Conservation (phyloP, 2,888 invertebrate species). For the Patella ulyssiponensis region DNA sequence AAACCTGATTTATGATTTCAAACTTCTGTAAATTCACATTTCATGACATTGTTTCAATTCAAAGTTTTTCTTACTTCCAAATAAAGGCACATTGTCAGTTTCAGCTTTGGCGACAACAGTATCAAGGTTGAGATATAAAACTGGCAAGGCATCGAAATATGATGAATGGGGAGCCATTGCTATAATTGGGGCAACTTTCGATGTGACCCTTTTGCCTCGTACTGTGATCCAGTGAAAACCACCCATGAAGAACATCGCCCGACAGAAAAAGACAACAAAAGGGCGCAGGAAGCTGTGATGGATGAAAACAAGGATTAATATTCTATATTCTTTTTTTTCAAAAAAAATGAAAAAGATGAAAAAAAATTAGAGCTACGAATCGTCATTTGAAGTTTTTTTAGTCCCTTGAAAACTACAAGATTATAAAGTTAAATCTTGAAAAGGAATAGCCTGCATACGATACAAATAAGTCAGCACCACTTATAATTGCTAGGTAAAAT, state of each 20-base stretch:
- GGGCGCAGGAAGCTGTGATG: slow-evolving; percentile 52
- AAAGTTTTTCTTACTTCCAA: slow-evolving; percentile 84
- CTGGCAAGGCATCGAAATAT: slow-evolving; percentile 89
- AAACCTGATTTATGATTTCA: neutral
- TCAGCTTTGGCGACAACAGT: slow-evolving; percentile 92
- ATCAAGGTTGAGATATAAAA: slow-evolving; percentile 86
- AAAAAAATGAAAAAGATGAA: no score
- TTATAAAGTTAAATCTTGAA: no score
- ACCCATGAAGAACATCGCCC: slow-evolving; percentile 80
- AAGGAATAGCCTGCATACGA: no score
- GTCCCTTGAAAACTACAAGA: no score
- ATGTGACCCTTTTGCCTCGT: slow-evolving; percentile 83
- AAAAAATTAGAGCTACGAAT: no score
- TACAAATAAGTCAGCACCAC: no score
- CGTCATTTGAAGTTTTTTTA: no score
- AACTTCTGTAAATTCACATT: slow-evolving; percentile 1
- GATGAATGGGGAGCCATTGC: slow-evolving; percentile 92
- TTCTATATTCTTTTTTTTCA: no score
- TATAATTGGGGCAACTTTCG: slow-evolving; percentile 86
- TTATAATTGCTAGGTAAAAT: no score
- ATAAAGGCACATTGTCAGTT: slow-evolving; percentile 85
- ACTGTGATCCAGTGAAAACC: slow-evolving; percentile 87
- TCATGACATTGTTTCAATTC: neutral
- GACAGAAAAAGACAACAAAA: slow-evolving; percentile 58
- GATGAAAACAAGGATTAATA: no score